Evolutionary conservation across 2,888 invertebrate species (phyloP), one percentile per base, ranked within the genome.

Genomic region (Temnothorax unifasciatus): DNA sequence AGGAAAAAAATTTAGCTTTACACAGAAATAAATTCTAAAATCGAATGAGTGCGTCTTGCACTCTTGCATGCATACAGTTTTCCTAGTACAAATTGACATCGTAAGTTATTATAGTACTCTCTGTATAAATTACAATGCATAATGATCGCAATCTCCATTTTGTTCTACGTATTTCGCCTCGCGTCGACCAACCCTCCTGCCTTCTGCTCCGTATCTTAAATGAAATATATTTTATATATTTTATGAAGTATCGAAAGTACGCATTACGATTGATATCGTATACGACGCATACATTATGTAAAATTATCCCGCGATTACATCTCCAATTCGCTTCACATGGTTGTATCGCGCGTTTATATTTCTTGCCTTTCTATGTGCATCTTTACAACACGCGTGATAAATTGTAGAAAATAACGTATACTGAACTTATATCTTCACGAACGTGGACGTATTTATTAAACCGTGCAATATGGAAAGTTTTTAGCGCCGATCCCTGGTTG

Each of bases 381-480:
- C 54, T 66, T 77, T 68, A n/a, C 25, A 54, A 44, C 5, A 68
- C n/a, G 68, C 15, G 8, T 41, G 18, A 76, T 76, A 68, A 54
- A 66, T 38, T 68, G 54, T n/a, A 54, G 25, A 68, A 77, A 68
- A 77, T 77, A 66, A 68, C 25, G 41, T 73, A 38, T 38, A 71
- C 13, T 13, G 38, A 54, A 54, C 18, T 54, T 66, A 66, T 38
- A 54, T 38, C 41, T 54, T 68, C 29, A 13, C 25, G 1, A 29
- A 4, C 41, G 11, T 54, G 38, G 25, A 54, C 41, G 25, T n/a
- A 54, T 77, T 77, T 77, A 68, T 54, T 68, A 54, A 68, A 68
- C 9, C n/a, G n/a, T 25, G 47, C 15, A 47, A 63, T 63, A 68
- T 68, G 38, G 41, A 77, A 68, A 41, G 34, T 38, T 13, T n/a